Evolutionary conservation across 2,113 vertebrate genomes (phyloP), one percentile per base, ranked within the genome.

Genomic region (Piprites chloris): DNA sequence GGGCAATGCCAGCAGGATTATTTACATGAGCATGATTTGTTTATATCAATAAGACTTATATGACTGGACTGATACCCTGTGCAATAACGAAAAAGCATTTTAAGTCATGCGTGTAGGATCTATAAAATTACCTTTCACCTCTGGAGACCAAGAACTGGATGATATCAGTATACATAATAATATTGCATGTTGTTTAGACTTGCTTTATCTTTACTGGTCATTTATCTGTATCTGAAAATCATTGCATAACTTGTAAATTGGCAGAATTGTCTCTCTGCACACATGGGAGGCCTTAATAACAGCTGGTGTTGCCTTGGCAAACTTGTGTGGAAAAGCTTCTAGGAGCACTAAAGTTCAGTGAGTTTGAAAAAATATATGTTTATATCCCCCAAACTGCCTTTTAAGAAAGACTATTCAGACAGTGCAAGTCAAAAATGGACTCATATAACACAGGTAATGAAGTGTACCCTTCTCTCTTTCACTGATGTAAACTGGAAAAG

Each of bases 331-430:
- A 91, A 92, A 95, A 92, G 14, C 46, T 79, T 89, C 83, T 84
- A 35, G 68, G 85, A 86, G 52, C 49, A 81, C 42, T 94, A 61
- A 94, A 90, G 47, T 76, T 91, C 81, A 80, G 58, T 63, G 85
- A 68, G 44, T 94, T 90, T 90, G 76, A 94, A 95, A 95, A 95
- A 80, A 41, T 55, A n/a, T 39, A 63, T 86, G 66, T 95, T 94
- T 94, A 90, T 97, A 84, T 75, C 68, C 44, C 91, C 55, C 85
- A 87, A 89, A 80, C 3, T 75, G 41, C 72, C 71, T 93, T 92
- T 96, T 87, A 91, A 93, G 79, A 90, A 94, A 86, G 68, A 53
- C 52, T 85, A 33, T 90, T 91, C 83, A 90, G 82, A 88, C 53
- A 82, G 74, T 63, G 19, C 37, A 84, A 93, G 37, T 92, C 66